Percentiles rank a stretch among this genome's conserved stretches.
These are phyloP conservation scores for Takifugu rubripes DNA, from an alignment of 2,797 vertebrate genomes.

Conservation along the genomic window DNA sequence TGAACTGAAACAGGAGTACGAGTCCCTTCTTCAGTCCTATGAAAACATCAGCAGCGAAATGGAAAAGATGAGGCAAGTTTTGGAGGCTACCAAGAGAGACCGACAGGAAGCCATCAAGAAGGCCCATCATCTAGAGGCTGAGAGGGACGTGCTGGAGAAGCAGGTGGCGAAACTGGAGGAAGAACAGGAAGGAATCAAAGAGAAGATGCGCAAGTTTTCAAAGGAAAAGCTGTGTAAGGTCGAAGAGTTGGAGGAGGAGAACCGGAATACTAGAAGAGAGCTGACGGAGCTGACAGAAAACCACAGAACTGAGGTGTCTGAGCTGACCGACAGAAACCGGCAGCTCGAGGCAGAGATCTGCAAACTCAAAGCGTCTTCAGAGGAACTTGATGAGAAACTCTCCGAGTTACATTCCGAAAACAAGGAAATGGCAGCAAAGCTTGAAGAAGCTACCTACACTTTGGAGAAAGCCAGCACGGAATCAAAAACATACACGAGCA, in stretches of 20 bases:
- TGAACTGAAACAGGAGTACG: slow-evolving; percentile 86
- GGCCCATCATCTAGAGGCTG: slow-evolving; percentile 66
- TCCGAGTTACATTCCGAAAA: slow-evolving; percentile 72
- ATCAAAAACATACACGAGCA: slow-evolving; percentile 65
- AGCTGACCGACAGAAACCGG: slow-evolving; percentile 65
- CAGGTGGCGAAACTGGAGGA: slow-evolving; percentile 60
- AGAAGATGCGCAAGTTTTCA: slow-evolving; percentile 65
- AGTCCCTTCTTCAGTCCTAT: slow-evolving; percentile 85
- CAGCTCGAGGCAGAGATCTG: slow-evolving; percentile 67
- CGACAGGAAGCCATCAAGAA: slow-evolving; percentile 78
- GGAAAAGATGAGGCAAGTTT: slow-evolving; percentile 84
- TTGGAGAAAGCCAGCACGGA: slow-evolving; percentile 71
- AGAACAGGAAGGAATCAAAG: slow-evolving; percentile 73
- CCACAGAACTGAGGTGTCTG: slow-evolving; percentile 36
- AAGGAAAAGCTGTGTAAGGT: slow-evolving; percentile 71
- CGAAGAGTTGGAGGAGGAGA: slow-evolving; percentile 72
- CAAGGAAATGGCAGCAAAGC: slow-evolving; percentile 52
- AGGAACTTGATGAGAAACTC: slow-evolving; percentile 65
- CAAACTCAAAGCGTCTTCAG: slow-evolving; percentile 64
- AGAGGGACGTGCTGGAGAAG: slow-evolving; percentile 67
- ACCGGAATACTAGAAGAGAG: slow-evolving; percentile 62
- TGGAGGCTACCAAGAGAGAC: slow-evolving; percentile 81
- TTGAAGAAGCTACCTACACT: slow-evolving; percentile 60
- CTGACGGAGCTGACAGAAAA: slow-evolving; percentile 56
- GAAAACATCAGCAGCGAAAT: slow-evolving; percentile 86